Conservation (phyloP, 64 coral and sea anemone species). For the Dendronephthya gigantea region DNA sequence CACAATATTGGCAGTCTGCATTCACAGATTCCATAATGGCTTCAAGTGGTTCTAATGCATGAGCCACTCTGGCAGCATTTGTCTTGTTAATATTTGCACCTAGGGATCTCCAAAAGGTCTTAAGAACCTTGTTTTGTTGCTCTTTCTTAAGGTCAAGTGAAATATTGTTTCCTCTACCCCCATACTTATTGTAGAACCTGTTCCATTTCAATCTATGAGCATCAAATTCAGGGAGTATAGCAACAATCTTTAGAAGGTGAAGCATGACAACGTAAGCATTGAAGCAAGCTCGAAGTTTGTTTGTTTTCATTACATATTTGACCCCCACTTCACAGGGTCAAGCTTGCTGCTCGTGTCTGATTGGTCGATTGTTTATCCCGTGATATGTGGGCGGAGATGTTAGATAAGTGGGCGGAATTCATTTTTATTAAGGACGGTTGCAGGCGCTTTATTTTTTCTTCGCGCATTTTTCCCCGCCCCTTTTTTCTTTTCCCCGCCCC, state of each 20-base stretch:
- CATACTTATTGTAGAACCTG: background rate
- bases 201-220: conserved; percentile 8
- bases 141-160: background rate
- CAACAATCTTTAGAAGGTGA: conserved; percentile 14
- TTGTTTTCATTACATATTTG: background rate
- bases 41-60: conserved; percentile 1
- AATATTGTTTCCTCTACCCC: background rate
- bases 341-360: background rate
- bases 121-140: background rate
- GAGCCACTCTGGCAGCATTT: background rate
- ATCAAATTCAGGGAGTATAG: background rate
- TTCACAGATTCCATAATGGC: background rate
- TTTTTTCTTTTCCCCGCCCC: background rate
- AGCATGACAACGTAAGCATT: background rate
- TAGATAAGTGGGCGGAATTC: no score
- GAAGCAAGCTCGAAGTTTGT: background rate
- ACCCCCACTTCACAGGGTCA: background rate
- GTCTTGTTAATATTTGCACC: background rate
- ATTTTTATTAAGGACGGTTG: background rate
- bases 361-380: background rate
- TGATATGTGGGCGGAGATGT: background rate
- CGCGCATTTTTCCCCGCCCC: background rate
- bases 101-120: background rate
- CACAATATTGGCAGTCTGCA: background rate
- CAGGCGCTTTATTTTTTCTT: background rate